A percentile compares a stretch with the other conserved stretches of the same genome.
Evolutionary conservation across 2,113 vertebrate species (phyloP).

Genomic region (Tachuris rubrigastra): DNA sequence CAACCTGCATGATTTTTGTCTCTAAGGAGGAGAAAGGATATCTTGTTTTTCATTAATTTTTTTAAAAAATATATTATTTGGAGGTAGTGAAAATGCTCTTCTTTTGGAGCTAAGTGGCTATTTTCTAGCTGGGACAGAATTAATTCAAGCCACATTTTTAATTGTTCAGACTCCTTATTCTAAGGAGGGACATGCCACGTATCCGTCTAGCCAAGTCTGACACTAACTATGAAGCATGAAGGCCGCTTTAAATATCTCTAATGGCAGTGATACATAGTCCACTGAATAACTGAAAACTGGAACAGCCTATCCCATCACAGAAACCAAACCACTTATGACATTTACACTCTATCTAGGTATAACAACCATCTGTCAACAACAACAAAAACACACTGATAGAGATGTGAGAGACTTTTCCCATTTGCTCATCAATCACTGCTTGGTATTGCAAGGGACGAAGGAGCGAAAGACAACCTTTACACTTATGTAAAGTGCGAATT

Average conservation of each 20-base stretch:
- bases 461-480: background rate
- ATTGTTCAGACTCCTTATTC: background rate
- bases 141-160: background rate
- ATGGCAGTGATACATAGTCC: background rate
- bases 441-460: background rate
- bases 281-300: background rate
- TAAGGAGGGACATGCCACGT: background rate
- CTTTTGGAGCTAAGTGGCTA: background rate
- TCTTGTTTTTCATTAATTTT: background rate
- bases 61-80: background rate
- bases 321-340: background rate
- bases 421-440: background rate
- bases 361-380: constrained; percentile 2
- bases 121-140: background rate
- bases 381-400: constrained; percentile 17
- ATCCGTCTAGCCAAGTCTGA: background rate
- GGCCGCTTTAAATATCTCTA: background rate
- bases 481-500: background rate
- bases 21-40: background rate
- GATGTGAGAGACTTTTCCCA: background rate
- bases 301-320: background rate
- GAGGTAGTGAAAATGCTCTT: background rate
- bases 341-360: background rate
- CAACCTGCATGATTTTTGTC: background rate
- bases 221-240: background rate